Base-by-base conservation (phyloP, 2,113 vertebrate species). In the Gadus macrocephalus region DNA sequence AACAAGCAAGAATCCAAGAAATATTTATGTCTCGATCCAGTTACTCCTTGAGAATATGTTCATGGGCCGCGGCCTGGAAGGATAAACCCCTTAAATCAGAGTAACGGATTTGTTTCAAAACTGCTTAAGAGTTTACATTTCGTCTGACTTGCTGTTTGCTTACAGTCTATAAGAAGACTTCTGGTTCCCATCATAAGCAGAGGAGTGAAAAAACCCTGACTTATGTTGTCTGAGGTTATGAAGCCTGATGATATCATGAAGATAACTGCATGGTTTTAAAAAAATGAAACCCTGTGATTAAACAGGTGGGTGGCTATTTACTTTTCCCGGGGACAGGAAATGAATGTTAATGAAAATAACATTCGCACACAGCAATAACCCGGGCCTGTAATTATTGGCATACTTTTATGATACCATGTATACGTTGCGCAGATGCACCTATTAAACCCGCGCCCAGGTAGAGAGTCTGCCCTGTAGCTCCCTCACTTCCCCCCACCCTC, bases 341-440 rank as follows among this genome's bases (percentile, higher is more conserved):
- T 93, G 90, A 94, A 94, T 92, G 93, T 92, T 93, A 94, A 94
- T 95, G 93, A 94, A 95, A 95, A 94, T 93, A 95, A 94, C 94
- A 92, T 92, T 88, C 80, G 68, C 79, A 87, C 82, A 83, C 78
- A 80, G 83, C 76, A 80, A 87, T 95, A 92, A 94, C 92, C 93
- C 89, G 86, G 83, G 89, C 82, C 84, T 93, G 92, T 91, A 89
- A 93, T 93, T 94, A 86, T 92, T 88, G 84, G 73, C 82, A 53
- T 80, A 72, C 85, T 91, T 91, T 90, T 85, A 88, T 87, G 89
- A 87, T 75, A 83, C 85, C 78, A 68, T 80, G 77, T 74, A 83
- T 78, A 76, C 80, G 77, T 72, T 22, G 70, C 81, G 58, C 83
- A 86, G 74, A 78, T 76, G 75, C 67, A 42, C 73, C 80, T 73